These are phyloP conservation scores for Melolontha melolontha DNA, from an alignment of 2,888 invertebrate genomes.

Conservation along the genomic window DNA sequence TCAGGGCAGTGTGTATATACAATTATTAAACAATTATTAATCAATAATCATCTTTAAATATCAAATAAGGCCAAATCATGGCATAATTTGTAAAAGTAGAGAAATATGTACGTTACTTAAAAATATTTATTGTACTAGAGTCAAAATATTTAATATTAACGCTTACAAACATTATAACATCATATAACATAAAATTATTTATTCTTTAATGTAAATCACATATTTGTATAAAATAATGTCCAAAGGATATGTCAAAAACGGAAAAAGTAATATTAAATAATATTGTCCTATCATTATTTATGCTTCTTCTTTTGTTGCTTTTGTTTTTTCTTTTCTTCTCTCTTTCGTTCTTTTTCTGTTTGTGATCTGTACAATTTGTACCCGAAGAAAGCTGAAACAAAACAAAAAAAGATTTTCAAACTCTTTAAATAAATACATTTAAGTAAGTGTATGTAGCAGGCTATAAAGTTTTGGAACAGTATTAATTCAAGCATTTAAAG, in stretches of 20 bases:
- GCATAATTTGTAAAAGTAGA: too few species aligned
- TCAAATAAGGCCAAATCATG: too few species aligned
- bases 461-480: too few species aligned
- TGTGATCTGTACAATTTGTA: conserved; percentile 87
- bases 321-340: conserved; percentile 83
- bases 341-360: conserved; percentile 79
- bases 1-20: too few species aligned
- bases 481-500: too few species aligned
- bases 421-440: too few species aligned
- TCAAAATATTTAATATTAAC: background rate
- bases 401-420: conserved; percentile 50
- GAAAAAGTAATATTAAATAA: conserved; percentile 36
- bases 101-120: too few species aligned
- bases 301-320: conserved; percentile 83
- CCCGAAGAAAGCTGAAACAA: conserved; percentile 84
- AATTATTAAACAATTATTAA: too few species aligned
- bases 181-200: conserved; percentile 33
- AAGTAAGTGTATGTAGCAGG: too few species aligned
- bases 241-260: conserved; percentile 38
- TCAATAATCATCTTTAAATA: too few species aligned
- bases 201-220: conserved; percentile 37
- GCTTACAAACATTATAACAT: background rate
- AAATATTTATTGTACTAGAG: too few species aligned
- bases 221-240: conserved; percentile 39
- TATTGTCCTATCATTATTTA: conserved; percentile 66